Base-by-base conservation (phyloP, 2,888 invertebrate species). In the Tenthredo amoena region DNA sequence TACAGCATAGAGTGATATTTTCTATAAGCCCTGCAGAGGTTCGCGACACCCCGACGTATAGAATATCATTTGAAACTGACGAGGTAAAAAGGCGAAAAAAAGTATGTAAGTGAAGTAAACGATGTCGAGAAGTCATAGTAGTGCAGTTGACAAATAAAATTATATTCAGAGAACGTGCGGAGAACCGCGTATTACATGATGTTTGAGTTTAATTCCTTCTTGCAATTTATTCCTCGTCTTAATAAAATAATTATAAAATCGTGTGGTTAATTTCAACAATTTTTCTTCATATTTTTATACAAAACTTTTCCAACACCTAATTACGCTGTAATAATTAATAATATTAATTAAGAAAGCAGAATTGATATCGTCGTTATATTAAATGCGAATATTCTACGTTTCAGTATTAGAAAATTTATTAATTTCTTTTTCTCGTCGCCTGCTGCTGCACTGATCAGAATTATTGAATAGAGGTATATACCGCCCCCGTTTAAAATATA, bases 61-160 rank as follows among this genome's bases (percentile, higher is more conserved):
- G 71, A 34, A 55, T 71, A 18, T 4, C 5, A n/a, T 9, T 9
- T 71, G 71, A 34, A 71, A 37, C 71, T 71, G 71, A 71, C 71
- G 37, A 6, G 71, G 2, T 37, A 34, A 71, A 71, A 71, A 71
- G 15, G 9, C 9, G 34, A 34, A 31, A 1, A 71, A 62, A 12
- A 62, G 10, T 62, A 62, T 2, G 21, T 62, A 62, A 26, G 10
- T 31, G 21, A 26, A 21, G 62, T 62, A 62, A 26, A 12, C 12
- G 47, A 15, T 47, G 47, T 26, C 26, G 26, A 21, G 62, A 34
- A 9, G 31, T 68, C 12, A 47, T 47, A 55, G n/a, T 47, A 55
- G n/a, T 55, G 55, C 55, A 55, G 55, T 55, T 72, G 72, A 72
- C 72, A 72, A 72, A 72, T 72, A 21, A 40, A 21, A 72, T 72